These are phyloP conservation scores for Mionectes macconnelli DNA, from an alignment of 2,113 vertebrate species.

Conservation along the genomic window DNA sequence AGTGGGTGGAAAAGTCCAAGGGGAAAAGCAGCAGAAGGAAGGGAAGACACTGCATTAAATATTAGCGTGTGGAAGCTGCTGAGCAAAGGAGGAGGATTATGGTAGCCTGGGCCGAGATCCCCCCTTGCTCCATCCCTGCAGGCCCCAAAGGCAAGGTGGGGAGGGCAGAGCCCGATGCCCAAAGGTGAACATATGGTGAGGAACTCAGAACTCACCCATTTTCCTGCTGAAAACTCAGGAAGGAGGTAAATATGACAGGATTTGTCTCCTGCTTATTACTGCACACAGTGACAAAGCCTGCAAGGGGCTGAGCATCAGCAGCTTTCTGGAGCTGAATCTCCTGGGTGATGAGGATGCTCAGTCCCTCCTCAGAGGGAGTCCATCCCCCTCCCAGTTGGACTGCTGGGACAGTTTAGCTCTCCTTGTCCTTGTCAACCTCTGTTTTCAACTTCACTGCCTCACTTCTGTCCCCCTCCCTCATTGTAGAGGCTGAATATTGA, in stretches of 20 bases:
- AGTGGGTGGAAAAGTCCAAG: neutral
- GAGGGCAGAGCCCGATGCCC: neutral
- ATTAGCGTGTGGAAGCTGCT: neutral
- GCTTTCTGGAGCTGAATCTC: neutral
- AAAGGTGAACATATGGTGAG: conserved; percentile 4
- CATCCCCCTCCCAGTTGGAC: neutral
- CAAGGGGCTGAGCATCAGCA: neutral
- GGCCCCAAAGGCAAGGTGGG: neutral
- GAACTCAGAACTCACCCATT: neutral
- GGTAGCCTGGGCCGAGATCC: neutral
- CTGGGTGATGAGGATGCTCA: neutral
- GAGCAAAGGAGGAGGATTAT: neutral
- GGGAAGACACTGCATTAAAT: neutral
- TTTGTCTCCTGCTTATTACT: neutral
- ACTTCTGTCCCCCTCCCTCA: neutral
- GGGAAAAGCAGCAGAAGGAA: conserved; percentile 6
- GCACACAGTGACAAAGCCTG: neutral
- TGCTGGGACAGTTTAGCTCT: neutral
- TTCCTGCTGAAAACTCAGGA: neutral
- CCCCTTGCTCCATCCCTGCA: neutral
- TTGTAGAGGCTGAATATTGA: neutral
- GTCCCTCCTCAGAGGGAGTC: neutral
- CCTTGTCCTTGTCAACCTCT: neutral
- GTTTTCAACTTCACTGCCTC: neutral
- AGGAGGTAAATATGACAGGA: neutral